Evolutionary conservation across 2,113 vertebrate species (phyloP).

Genomic region (Hydrolagus affinis): DNA sequence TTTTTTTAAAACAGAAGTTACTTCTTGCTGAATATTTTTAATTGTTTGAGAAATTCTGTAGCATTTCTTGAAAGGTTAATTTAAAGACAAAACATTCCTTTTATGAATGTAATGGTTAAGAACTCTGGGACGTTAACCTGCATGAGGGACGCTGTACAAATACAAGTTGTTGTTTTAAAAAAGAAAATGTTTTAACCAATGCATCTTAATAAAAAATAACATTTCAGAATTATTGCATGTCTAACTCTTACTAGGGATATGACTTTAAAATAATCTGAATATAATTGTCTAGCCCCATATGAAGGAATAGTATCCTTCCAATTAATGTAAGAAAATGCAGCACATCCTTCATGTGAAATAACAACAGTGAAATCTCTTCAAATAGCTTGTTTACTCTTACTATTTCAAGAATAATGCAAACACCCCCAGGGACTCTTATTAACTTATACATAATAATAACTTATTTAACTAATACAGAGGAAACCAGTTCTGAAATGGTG

Average conservation of each 20-base stretch:
- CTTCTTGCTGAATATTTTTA: neutral
- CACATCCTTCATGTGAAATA: neutral
- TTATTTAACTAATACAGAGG: neutral
- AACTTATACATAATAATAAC: too few relatives aligned
- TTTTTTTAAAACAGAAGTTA: too few relatives aligned
- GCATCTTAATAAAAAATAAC: neutral
- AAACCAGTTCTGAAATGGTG: too few relatives aligned
- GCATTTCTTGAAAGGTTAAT: neutral
- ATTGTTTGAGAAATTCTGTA: neutral
- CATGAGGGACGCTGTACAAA: too few relatives aligned
- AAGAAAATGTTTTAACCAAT: too few relatives aligned
- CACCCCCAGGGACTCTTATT: neutral
- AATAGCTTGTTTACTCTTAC: constrained; percentile 13
- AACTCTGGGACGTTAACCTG: too few relatives aligned
- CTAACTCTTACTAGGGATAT: neutral
- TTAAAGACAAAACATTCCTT: neutral
- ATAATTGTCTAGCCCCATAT: neutral
- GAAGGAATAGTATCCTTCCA: neutral
- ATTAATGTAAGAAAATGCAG: neutral
- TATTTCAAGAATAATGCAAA: constrained; percentile 1
- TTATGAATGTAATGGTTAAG: too few relatives aligned
- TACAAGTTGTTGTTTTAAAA: too few relatives aligned
- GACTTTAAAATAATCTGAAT: neutral
- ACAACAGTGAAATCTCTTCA: constrained; percentile 6
- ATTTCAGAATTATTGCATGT: neutral